Conservation (phyloP, 23 tunicate genomes). For the Ciona savignyi region DNA sequence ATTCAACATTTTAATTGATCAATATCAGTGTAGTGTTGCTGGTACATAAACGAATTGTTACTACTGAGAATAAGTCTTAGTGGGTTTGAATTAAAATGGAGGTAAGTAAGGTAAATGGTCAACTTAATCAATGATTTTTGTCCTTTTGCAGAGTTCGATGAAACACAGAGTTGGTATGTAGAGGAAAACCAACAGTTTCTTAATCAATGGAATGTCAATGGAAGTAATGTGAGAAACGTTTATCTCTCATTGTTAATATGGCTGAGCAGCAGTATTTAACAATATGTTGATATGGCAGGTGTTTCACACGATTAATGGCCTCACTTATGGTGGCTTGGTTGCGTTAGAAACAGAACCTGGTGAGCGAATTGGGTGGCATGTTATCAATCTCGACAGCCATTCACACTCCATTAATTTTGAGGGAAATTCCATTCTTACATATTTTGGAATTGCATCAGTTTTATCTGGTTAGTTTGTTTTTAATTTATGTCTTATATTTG, state of each 20-base stretch:
- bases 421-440: conserved; percentile 9
- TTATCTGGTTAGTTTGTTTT: background rate
- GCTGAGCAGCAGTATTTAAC: too few species aligned
- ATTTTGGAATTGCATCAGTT: background rate
- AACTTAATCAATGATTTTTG: too few species aligned
- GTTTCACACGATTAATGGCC: conserved; percentile 5
- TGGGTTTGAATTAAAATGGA: too few species aligned
- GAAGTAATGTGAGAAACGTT: conserved; percentile 5
- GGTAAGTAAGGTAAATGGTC: too few species aligned
- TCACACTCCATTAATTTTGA: conserved; percentile 10
- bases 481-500: too few species aligned
- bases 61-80: too few species aligned
- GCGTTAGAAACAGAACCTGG: conserved; percentile 5
- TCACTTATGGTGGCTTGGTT: conserved; percentile 6
- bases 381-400: background rate
- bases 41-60: too few species aligned
- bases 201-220: conserved; percentile 6
- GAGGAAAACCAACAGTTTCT: conserved; percentile 18
- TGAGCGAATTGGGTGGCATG: conserved; percentile 19
- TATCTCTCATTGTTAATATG: too few species aligned
- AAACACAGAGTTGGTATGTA: conserved; percentile 33
- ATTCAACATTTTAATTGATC: too few species aligned
- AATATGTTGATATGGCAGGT: too few species aligned
- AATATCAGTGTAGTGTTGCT: too few species aligned
- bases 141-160: conserved; percentile 18